A percentile compares a stretch with the other conserved stretches of the same genome.
Evolutionary conservation across 2,888 invertebrate species (phyloP).

Genomic region (Saturnia japonica): DNA sequence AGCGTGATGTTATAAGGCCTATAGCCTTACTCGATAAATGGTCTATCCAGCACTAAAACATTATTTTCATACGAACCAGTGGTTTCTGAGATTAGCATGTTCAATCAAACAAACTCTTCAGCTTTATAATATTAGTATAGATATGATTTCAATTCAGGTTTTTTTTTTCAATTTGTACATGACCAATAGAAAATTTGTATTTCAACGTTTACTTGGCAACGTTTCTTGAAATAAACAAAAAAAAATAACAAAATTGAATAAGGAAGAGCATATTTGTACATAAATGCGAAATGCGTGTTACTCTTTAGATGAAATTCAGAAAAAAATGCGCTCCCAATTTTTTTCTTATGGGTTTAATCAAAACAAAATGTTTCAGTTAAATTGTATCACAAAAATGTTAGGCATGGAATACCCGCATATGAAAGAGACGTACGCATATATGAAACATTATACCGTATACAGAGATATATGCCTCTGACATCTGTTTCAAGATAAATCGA

Average conservation of each 20-base stretch:
- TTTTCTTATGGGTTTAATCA: slow-evolving; percentile 15
- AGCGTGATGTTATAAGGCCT: too few relatives aligned
- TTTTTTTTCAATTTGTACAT: background rate
- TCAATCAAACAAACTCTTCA: too few relatives aligned
- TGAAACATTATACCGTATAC: background rate
- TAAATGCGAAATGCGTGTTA: background rate
- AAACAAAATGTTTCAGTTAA: slow-evolving; percentile 5
- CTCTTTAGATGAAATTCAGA: background rate
- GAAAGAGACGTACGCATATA: background rate
- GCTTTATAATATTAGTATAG: too few relatives aligned
- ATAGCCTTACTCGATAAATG: too few relatives aligned
- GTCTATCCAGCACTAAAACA: too few relatives aligned
- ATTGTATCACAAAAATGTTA: background rate
- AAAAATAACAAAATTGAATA: background rate
- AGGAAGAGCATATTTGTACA: background rate
- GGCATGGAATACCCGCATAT: background rate
- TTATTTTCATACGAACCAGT: too few relatives aligned
- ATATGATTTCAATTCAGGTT: too few relatives aligned
- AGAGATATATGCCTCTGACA: too few relatives aligned
- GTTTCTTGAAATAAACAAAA: background rate
- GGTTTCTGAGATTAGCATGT: too few relatives aligned
- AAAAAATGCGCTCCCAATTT: background rate
- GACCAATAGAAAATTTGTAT: background rate
- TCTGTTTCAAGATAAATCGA: too few relatives aligned
- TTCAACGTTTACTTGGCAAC: background rate